Base-by-base conservation (phyloP, 1,140 invertebrate genomes). In the Drosophila navojoa region DNA sequence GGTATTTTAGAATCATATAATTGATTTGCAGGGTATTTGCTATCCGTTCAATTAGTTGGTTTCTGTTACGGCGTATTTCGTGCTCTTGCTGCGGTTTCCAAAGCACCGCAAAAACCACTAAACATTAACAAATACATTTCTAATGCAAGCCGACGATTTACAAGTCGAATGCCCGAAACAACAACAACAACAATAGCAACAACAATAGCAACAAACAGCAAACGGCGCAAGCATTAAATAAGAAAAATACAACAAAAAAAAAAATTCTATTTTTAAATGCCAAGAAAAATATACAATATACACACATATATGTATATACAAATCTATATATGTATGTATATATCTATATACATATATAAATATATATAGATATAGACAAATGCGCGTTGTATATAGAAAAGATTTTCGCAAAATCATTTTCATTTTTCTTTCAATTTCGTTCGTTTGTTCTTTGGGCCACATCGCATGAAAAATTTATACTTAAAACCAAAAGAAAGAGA, bases 111-210 rank as follows among this genome's bases (percentile, higher is more conserved):
- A 75, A 70, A 87, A 74, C 70, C 68, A 79, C 77, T 87, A 70
- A 87, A 84, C 82, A 91, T 90, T 91, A 91, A 91, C 80, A 90
- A 90, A 85, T 84, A 77, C 62, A 81, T 91, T 81, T 78, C 82
- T 85, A 91, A 91, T 91, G 89, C 89, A 91, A 91, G 79, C 80
- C 76, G 87, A 91, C 78, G 80, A 91, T 91, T 91, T 91, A 91
- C 87, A 89, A 90, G 80, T 82, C 57, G 69, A 84, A 84, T 76
- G 76, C 61, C 68, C 57, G 42, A 47, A 22, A 22, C 10, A 73
- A 69, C 40, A 75, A 59, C 53, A 49, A 49, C 16, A 70, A 29
- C 19, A 66, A 42, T 16, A 70, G 19, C 29, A 50, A 35, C 57
- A 49, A 47, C 32, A 55, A 54, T 42, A 61, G 22, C 74, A 79